These are phyloP conservation scores for Phoxinus phoxinus DNA, from an alignment of 2,113 vertebrate species.

Conservation along the genomic window DNA sequence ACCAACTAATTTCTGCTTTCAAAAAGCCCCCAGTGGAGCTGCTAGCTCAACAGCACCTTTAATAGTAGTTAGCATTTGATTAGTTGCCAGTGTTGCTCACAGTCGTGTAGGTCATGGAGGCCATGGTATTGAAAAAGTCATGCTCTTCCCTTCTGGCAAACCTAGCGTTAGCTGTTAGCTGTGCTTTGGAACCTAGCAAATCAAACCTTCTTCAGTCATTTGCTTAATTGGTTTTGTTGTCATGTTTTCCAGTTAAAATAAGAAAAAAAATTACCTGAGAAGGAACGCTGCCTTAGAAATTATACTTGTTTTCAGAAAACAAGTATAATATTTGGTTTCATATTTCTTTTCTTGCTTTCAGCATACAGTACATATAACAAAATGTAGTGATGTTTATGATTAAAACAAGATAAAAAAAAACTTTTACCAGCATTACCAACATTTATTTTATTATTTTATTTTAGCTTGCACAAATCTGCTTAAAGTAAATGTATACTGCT, in stretches of 20 bases:
- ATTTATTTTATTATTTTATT: too few relatives aligned
- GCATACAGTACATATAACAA: background rate
- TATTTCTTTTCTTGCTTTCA: background rate
- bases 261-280: background rate
- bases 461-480: too few relatives aligned
- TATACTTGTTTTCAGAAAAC: background rate
- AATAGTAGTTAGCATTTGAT: conserved; percentile 15
- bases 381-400: background rate
- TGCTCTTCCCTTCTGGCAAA: background rate
- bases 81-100: conserved; percentile 15
- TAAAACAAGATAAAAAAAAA: background rate
- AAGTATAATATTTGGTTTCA: background rate
- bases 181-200: background rate
- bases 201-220: background rate
- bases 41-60: conserved; percentile 21
- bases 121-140: background rate
- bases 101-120: background rate
- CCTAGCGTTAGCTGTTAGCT: background rate
- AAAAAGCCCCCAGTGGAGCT: conserved; percentile 4
- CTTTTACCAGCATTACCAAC: background rate
- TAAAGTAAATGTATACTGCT: too few relatives aligned
- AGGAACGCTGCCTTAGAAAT: background rate
- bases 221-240: background rate
- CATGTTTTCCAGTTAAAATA: background rate
- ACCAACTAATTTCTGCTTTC: conserved; percentile 27